phyloP scores from a whole-genome alignment of 1,140 invertebrate species.

The Penaeus chinensis region DNA sequence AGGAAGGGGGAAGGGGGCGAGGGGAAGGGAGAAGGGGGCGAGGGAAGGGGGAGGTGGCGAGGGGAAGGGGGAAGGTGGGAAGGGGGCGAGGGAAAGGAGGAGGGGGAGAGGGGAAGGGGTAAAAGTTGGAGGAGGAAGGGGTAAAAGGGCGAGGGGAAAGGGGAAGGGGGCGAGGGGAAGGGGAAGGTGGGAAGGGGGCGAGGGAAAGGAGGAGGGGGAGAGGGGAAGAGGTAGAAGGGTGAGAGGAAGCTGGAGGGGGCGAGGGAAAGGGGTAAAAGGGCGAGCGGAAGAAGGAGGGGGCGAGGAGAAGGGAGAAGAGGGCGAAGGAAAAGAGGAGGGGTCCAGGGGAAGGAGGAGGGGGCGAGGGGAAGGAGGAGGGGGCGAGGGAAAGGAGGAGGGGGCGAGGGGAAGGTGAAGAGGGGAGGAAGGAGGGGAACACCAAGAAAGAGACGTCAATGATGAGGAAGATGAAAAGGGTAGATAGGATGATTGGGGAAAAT shows the following conservation, averaged over 20 bases:
- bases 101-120: background rate
- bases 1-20: no score
- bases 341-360: background rate
- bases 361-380: background rate
- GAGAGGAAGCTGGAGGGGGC: background rate
- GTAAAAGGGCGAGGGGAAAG: no score
- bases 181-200: background rate
- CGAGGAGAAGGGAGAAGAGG: background rate
- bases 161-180: background rate
- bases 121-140: no score
- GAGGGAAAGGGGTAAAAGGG: background rate
- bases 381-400: constrained; percentile 1
- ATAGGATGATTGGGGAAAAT: no score
- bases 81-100: background rate
- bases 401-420: background rate
- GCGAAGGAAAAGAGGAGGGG: background rate
- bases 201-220: constrained; percentile 2
- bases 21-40: no score
- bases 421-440: background rate
- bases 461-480: no score
- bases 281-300: background rate
- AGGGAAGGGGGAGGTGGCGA: background rate
- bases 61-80: background rate
- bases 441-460: no score
- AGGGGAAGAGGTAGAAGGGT: background rate